Evolutionary conservation across 1,140 invertebrate genomes (phyloP), one percentile per base, ranked within the genome.

Genomic region (Trinorchestia longiramus): DNA sequence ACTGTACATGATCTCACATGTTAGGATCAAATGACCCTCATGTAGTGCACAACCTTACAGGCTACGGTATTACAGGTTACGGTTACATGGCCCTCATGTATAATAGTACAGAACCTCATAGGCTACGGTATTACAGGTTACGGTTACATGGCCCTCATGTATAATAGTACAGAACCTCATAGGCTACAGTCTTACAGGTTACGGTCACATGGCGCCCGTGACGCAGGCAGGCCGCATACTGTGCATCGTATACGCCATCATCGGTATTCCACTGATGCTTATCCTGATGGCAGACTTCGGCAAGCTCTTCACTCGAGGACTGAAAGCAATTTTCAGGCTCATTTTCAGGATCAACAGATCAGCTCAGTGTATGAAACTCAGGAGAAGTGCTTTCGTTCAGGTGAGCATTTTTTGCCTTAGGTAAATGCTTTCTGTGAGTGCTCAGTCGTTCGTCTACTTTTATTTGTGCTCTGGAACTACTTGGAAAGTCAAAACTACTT

Each of bases 241-340:
- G 15, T 99, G 99, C 0, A 99, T 99, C 96, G 97, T 99, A 17
- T 99, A 99, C 97, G 99, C 99, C 8, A 98, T 99, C 94, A 98
- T 99, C 96, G 99, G 99, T 17, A 99, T 99, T 96, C 99, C 99
- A 0, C 98, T 99, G 96, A 98, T 99, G 96, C 98, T 99, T 57
- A 99, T 99, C 95, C 98, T 99, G 0, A 97, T 99, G 92, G 98
- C 99, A n/a, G 99, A 99, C 97, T 98, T 99, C 97, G 99, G 99
- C 96, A 99, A 99, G 97, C 97, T 99, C 0, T 99, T 99, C 97
- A 99, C 99, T 0, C 98, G 99, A 97, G 98, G 98, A 95, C 99
- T 99, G 95, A 99, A 99, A 97, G 99, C 99, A 97, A 97, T 99
- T n/a, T 99, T 99, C 98, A 98, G 98, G 4, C 99, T 98, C 97